Percentiles rank a stretch among this genome's conserved stretches.
Evolutionary conservation across 2,797 vertebrate genomes (phyloP).

Genomic region (Kryptopterus vitreolus): DNA sequence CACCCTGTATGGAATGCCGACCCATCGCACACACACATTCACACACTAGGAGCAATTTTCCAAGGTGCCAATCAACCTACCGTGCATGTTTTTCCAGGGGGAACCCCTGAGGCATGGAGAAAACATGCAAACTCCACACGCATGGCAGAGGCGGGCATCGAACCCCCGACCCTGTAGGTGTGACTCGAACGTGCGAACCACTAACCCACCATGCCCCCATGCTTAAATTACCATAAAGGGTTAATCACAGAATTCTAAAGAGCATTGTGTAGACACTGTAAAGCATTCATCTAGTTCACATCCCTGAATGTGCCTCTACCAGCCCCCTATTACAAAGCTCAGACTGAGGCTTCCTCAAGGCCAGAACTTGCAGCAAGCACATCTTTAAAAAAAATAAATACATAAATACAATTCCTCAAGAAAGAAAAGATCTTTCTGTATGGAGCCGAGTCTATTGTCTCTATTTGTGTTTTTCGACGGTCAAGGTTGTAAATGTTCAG

Average conservation of each 20-base stretch:
- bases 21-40: too few species aligned
- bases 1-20: too few species aligned
- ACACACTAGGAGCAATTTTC: too few species aligned
- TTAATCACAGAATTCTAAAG: neutral
- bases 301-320: neutral
- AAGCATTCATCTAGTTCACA: slow-evolving; percentile 1
- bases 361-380: slow-evolving; percentile 23
- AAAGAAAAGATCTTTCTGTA: slow-evolving; percentile 22
- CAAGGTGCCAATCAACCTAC: too few species aligned
- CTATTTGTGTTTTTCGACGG: slow-evolving; percentile 29
- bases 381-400: slow-evolving; percentile 19
- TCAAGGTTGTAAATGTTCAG: slow-evolving; percentile 34
- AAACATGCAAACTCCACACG: too few species aligned
- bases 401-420: too few species aligned
- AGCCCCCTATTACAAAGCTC: slow-evolving; percentile 14
- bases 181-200: too few species aligned
- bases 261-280: neutral
- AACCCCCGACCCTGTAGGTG: too few species aligned
- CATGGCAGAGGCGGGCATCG: too few species aligned
- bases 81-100: too few species aligned
- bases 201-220: too few species aligned
- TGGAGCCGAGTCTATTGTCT: slow-evolving; percentile 25
- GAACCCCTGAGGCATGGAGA: too few species aligned
- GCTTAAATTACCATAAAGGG: neutral
- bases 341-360: slow-evolving; percentile 39